phyloP scores from a whole-genome alignment of 37 sponge, comb jelly and placozoan genomes.

The Bolinopsis microptera region DNA sequence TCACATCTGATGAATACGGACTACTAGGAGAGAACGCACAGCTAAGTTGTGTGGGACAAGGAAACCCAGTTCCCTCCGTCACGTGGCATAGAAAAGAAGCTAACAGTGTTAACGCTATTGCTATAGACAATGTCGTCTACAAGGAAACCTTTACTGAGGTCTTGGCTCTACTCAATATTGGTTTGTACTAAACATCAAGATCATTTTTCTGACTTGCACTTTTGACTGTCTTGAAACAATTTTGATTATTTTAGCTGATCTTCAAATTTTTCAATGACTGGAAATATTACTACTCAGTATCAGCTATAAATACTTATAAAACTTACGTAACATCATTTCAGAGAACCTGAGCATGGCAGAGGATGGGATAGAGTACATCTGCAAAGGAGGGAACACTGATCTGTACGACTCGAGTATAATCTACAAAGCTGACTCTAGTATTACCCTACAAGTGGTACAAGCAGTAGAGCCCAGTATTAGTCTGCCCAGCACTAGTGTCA shows the following conservation, averaged over 20 bases:
- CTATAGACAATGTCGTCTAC: neutral
- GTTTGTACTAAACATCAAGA: no score
- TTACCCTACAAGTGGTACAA: neutral
- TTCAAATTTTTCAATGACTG: no score
- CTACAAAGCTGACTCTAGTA: neutral
- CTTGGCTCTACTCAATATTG: constrained; percentile 8
- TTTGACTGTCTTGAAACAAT: no score
- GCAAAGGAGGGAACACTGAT: constrained; percentile 21
- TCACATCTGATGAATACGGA: neutral
- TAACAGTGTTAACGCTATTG: constrained; percentile 29
- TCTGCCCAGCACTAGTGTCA: constrained; percentile 47
- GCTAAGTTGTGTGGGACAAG: constrained; percentile 65
- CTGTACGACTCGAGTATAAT: neutral
- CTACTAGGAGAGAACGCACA: neutral
- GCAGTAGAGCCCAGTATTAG: constrained; percentile 2
- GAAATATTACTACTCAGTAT: no score
- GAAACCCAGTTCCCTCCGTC: constrained; percentile 47
- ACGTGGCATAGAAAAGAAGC: neutral
- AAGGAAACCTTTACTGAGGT: constrained; percentile 50
- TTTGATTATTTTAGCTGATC: no score
- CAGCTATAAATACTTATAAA: no score
- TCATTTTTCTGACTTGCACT: no score
- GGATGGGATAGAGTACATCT: constrained; percentile 27
- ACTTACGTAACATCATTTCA: no score
- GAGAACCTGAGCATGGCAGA: neutral